Conservation (phyloP, 2,888 invertebrate species). For the Polylopha cassiicola region DNA sequence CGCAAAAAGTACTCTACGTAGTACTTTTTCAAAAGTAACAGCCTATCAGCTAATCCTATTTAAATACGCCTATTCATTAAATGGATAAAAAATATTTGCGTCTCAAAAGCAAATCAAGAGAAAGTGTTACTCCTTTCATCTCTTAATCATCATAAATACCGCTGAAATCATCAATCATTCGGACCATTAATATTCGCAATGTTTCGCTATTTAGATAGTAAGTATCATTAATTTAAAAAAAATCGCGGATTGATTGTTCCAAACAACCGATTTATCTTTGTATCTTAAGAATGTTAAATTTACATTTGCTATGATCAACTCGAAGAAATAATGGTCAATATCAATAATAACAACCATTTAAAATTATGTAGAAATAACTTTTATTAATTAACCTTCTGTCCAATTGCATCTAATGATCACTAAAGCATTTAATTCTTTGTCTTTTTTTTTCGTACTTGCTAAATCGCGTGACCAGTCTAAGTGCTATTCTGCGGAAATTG, state of each 20-base stretch:
- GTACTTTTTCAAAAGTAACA: constrained; percentile 1
- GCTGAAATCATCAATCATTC: constrained; percentile 22
- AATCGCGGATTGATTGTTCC: constrained; percentile 22
- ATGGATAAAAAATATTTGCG: constrained; percentile 13
- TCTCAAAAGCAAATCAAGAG: constrained; percentile 17
- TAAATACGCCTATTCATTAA: constrained; percentile 19
- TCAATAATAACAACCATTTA: too few species aligned
- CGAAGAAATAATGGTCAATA: too few species aligned
- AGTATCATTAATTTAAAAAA: constrained; percentile 24
- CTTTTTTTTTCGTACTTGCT: too few species aligned
- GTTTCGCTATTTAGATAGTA: constrained; percentile 22
- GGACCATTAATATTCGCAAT: constrained; percentile 22
- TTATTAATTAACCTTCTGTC: too few species aligned
- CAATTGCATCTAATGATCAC: too few species aligned
- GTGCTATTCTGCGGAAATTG: too few species aligned
- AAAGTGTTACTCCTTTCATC: constrained; percentile 25
- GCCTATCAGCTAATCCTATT: constrained; percentile 16
- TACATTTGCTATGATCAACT: too few species aligned
- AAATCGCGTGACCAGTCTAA: constrained; percentile 2
- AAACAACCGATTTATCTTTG: constrained; percentile 5
- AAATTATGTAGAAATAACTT: too few species aligned
- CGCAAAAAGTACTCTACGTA: constrained; percentile 2
- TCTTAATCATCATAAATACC: constrained; percentile 13
- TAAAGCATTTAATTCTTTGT: too few species aligned
- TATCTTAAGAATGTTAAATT: too few species aligned